Percentiles rank a stretch among this genome's conserved stretches.
These are phyloP conservation scores for Trichomalopsis sarcophagae DNA, from an alignment of 1,140 invertebrate genomes.

Conservation along the genomic window DNA sequence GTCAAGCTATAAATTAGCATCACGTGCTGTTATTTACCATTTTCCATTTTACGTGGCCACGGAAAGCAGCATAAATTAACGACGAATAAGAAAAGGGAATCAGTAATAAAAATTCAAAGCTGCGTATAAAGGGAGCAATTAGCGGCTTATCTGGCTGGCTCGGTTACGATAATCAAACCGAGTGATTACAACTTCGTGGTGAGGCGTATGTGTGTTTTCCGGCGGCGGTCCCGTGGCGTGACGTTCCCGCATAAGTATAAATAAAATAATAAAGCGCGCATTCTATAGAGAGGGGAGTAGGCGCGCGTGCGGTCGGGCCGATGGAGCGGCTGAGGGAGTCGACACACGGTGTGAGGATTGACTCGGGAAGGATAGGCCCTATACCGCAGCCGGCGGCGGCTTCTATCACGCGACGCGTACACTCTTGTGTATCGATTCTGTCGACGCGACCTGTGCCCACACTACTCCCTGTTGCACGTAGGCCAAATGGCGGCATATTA, in stretches of 20 bases:
- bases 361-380: neutral
- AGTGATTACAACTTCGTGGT: neutral
- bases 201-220: neutral
- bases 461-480: neutral
- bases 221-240: neutral
- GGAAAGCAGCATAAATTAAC: neutral
- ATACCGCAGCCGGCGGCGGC: too few relatives aligned
- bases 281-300: neutral
- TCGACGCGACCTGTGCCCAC: neutral
- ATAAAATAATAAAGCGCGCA: neutral
- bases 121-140: neutral
- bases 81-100: neutral
- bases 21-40: neutral
- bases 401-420: neutral
- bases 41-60: neutral
- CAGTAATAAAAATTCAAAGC: neutral
- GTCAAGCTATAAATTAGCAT: neutral
- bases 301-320: too few relatives aligned
- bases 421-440: neutral
- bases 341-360: neutral
- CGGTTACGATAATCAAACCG: neutral
- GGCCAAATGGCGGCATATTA: constrained; percentile 3
- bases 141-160: neutral
- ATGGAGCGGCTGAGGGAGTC: too few relatives aligned
- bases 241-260: neutral